Evolutionary conservation across 2,888 invertebrate species (phyloP).

Genomic region (Erebia epiphron): DNA sequence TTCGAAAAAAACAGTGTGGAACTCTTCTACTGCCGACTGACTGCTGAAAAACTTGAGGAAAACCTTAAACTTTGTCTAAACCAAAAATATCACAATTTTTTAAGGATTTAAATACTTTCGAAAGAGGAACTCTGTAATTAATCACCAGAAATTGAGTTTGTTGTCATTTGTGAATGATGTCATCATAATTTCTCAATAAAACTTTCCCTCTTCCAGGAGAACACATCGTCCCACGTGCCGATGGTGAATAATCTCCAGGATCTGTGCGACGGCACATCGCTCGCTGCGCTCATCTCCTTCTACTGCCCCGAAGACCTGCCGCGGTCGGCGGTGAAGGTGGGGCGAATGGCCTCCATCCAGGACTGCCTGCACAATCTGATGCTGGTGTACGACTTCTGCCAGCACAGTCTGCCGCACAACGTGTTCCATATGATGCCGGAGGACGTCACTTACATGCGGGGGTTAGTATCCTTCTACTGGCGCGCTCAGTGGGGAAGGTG

Average conservation of each 20-base stretch:
- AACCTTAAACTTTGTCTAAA: too few species aligned
- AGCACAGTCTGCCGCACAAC: slow-evolving; percentile 91
- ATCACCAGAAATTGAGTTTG: too few species aligned
- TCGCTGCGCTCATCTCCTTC: slow-evolving; percentile 40
- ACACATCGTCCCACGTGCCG: slow-evolving; percentile 84
- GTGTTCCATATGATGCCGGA: slow-evolving; percentile 98
- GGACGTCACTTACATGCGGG: slow-evolving; percentile 96
- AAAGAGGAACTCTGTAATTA: too few species aligned
- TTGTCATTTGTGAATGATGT: neutral
- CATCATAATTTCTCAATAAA: neutral
- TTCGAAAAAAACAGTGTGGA: too few species aligned
- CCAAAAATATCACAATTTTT: too few species aligned
- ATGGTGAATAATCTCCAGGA: slow-evolving; percentile 91
- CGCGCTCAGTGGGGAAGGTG: slow-evolving; percentile 47
- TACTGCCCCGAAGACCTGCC: slow-evolving; percentile 65
- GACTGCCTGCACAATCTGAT: slow-evolving; percentile 96
- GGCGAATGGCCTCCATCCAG: slow-evolving; percentile 89
- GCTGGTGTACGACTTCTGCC: slow-evolving; percentile 94
- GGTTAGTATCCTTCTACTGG: slow-evolving; percentile 79
- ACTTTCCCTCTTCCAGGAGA: slow-evolving; percentile 72
- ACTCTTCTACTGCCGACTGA: too few species aligned
- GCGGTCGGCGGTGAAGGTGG: slow-evolving; percentile 79
- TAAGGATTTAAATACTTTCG: too few species aligned
- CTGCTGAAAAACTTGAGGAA: too few species aligned
- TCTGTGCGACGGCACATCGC: slow-evolving; percentile 89